These are phyloP conservation scores for Standfussiana lucernea DNA, from an alignment of 2,888 invertebrate species.

Conservation along the genomic window DNA sequence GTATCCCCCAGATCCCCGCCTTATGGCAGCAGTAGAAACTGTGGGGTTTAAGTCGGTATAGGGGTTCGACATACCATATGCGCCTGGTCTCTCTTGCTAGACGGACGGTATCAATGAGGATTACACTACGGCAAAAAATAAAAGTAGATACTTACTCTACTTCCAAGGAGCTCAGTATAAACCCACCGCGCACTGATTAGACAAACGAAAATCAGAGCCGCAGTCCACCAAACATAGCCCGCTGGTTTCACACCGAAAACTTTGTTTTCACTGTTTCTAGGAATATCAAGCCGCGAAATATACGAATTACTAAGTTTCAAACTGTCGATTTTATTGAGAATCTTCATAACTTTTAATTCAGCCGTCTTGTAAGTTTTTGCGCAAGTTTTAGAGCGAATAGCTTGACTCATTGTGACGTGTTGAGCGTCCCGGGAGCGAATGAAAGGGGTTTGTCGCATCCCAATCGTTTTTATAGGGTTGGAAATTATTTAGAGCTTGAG, in stretches of 20 bases:
- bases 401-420: constrained; percentile 73
- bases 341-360: constrained; percentile 82
- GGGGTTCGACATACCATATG: neutral
- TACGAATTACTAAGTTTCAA: constrained; percentile 77
- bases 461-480: constrained; percentile 74
- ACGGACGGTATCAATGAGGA: neutral
- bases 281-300: constrained; percentile 75
- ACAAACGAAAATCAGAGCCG: constrained; percentile 55
- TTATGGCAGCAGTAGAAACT: neutral
- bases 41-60: neutral
- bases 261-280: constrained; percentile 31
- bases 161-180: constrained; percentile 71
- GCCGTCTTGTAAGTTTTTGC: constrained; percentile 84
- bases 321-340: constrained; percentile 80
- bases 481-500: constrained; percentile 68
- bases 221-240: constrained; percentile 32
- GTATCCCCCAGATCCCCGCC: neutral
- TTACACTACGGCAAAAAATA: neutral
- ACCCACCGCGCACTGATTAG: constrained; percentile 69
- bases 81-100: neutral
- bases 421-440: constrained; percentile 63
- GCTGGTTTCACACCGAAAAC: constrained; percentile 35
- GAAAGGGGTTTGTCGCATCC: constrained; percentile 63
- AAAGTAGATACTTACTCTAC: constrained; percentile 69
- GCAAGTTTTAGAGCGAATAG: constrained; percentile 72